These are phyloP conservation scores for Drosophila gaucha DNA, from an alignment of 2,888 invertebrate species.

Conservation along the genomic window DNA sequence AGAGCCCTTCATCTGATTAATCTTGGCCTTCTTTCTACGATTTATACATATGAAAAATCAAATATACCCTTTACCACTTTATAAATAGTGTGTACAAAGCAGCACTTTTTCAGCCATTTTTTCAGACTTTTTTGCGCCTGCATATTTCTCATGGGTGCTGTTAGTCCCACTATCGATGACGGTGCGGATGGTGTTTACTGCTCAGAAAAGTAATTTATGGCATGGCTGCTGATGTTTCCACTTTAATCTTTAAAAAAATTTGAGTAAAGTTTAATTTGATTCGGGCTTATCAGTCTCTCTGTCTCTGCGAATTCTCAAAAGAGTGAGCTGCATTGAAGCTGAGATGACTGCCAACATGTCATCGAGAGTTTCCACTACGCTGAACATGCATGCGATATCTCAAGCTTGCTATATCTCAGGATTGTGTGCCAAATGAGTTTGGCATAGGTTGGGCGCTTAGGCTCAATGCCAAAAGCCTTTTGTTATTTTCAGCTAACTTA, in stretches of 20 bases:
- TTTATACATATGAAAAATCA: too few relatives aligned
- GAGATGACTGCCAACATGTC: slow-evolving; percentile 33
- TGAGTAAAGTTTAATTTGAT: slow-evolving; percentile 34
- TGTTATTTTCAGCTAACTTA: slow-evolving; percentile 16
- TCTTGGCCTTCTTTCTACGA: too few relatives aligned
- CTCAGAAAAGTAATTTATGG: slow-evolving; percentile 31
- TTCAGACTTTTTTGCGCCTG: background rate
- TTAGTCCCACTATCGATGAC: slow-evolving; percentile 26
- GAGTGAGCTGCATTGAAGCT: slow-evolving; percentile 10
- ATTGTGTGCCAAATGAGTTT: slow-evolving; percentile 48
- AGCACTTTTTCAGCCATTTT: slow-evolving; percentile 1
- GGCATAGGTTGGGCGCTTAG: slow-evolving; percentile 36
- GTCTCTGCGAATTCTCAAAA: background rate
- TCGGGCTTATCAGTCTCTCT: slow-evolving; percentile 16
- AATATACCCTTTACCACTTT: background rate
- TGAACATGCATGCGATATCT: slow-evolving; percentile 24
- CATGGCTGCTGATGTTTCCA: slow-evolving; percentile 8
- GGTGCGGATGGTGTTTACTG: slow-evolving; percentile 3
- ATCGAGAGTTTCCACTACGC: slow-evolving; percentile 34
- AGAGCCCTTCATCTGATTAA: too few relatives aligned
- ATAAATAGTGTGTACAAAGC: background rate
- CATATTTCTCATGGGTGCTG: slow-evolving; percentile 23
- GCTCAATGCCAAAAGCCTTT: slow-evolving; percentile 23
- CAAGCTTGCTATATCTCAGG: slow-evolving; percentile 18
- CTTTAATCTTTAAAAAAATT: slow-evolving; percentile 1